These are phyloP conservation scores for Chloroclysta siterata DNA, from an alignment of 2,888 invertebrate genomes.

Conservation along the genomic window DNA sequence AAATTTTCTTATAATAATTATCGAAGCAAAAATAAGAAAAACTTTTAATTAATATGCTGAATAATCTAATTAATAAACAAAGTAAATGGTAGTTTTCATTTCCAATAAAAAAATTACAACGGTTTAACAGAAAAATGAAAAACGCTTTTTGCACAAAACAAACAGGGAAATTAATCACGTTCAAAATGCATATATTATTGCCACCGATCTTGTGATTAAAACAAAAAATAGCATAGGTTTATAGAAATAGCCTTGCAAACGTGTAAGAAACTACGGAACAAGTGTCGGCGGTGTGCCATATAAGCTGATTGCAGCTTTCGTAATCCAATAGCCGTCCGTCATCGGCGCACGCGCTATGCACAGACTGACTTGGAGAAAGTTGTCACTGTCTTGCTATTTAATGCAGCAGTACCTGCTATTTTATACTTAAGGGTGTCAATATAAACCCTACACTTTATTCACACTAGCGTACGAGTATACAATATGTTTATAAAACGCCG, in stretches of 20 bases:
- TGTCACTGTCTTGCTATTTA: conserved; percentile 64
- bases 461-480: conserved; percentile 21
- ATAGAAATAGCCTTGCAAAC: conserved; percentile 45
- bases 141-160: background rate
- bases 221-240: conserved; percentile 29
- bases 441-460: conserved; percentile 11
- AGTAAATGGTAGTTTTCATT: conserved; percentile 7
- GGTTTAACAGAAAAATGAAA: too few relatives aligned
- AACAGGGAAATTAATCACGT: background rate
- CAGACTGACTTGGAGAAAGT: conserved; percentile 67
- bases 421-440: conserved; percentile 14
- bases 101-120: too few relatives aligned
- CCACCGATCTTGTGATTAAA: background rate
- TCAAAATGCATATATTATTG: background rate
- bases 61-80: conserved; percentile 5
- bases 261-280: conserved; percentile 53
- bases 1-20: background rate
- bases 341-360: conserved; percentile 57
- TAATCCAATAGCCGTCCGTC: conserved; percentile 71
- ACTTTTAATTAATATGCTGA: conserved; percentile 35
- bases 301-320: conserved; percentile 77
- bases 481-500: conserved; percentile 37
- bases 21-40: conserved; percentile 13
- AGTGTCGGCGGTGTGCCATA: conserved; percentile 63
- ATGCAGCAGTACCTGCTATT: conserved; percentile 30